phyloP scores from a whole-genome alignment of 1,140 invertebrate species.

The Drosophila cardini region DNA sequence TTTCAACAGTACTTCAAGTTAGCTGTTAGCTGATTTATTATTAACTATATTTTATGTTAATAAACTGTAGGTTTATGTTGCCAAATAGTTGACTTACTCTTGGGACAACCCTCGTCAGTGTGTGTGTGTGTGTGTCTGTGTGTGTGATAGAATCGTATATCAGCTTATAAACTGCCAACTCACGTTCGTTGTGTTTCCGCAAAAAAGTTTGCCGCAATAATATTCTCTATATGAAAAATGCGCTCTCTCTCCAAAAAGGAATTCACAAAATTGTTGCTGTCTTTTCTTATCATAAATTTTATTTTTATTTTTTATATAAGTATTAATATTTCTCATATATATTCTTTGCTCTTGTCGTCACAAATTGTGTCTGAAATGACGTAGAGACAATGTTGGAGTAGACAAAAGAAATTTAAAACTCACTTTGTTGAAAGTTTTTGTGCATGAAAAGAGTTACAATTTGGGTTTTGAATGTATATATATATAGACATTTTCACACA shows the following conservation, averaged over 20 bases:
- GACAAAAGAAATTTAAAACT: background rate
- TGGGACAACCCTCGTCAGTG: background rate
- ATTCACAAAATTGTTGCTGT: conserved; percentile 37
- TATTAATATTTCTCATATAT: background rate
- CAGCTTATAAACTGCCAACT: conserved; percentile 43
- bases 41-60: too few species aligned
- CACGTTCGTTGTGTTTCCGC: conserved; percentile 10
- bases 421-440: too few species aligned
- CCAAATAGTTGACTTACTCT: background rate
- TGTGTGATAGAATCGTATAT: conserved; percentile 12
- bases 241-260: conserved; percentile 27
- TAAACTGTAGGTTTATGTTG: too few species aligned
- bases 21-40: background rate
- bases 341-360: background rate
- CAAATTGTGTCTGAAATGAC: background rate
- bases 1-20: background rate
- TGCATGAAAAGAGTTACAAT: too few species aligned
- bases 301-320: background rate
- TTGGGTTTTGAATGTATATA: background rate
- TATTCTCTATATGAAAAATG: conserved; percentile 40
- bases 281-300: background rate
- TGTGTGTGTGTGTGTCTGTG: background rate
- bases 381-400: background rate
- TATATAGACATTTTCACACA: conserved; percentile 30
- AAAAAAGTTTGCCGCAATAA: conserved; percentile 39